A percentile compares a stretch with the other conserved stretches of the same genome.
These are phyloP conservation scores for Resseliella maxima DNA, from an alignment of 2,888 invertebrate species.

Conservation along the genomic window DNA sequence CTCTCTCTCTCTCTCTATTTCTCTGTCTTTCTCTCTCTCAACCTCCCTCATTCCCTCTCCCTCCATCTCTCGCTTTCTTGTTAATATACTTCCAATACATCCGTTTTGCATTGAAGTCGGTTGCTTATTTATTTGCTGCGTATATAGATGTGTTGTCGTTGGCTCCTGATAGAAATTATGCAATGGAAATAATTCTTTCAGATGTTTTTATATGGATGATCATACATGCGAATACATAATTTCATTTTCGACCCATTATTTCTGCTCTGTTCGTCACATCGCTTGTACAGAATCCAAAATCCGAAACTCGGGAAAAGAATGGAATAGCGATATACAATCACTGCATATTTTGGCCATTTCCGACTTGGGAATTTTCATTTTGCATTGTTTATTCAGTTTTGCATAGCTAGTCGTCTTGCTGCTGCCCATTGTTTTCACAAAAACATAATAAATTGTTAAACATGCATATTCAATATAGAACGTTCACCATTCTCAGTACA, in stretches of 20 bases:
- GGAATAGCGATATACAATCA: not conserved
- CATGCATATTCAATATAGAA: constrained; percentile 34
- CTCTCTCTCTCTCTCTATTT: not conserved
- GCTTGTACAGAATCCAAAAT: not conserved
- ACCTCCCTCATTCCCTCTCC: no score
- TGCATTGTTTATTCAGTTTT: not conserved
- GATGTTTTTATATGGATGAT: not conserved
- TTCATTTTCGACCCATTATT: constrained; percentile 18
- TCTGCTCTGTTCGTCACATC: not conserved
- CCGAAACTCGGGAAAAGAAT: not conserved
- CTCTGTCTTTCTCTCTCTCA: not conserved
- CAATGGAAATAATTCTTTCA: constrained; percentile 26
- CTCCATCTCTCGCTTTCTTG: not conserved
- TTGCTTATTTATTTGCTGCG: constrained; percentile 31
- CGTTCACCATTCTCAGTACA: not conserved
- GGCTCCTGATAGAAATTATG: constrained; percentile 10
- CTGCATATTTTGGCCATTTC: constrained; percentile 40
- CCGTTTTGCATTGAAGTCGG: constrained; percentile 7
- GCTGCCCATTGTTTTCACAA: not conserved
- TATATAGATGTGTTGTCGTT: not conserved
- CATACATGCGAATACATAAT: constrained; percentile 22
- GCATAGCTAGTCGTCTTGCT: constrained; percentile 19
- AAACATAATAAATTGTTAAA: constrained; percentile 45
- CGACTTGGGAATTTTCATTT: constrained; percentile 31
- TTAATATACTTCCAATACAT: constrained; percentile 38